Conservation (phyloP, 1,140 invertebrate genomes). For the Drosophila prosaltans region DNA sequence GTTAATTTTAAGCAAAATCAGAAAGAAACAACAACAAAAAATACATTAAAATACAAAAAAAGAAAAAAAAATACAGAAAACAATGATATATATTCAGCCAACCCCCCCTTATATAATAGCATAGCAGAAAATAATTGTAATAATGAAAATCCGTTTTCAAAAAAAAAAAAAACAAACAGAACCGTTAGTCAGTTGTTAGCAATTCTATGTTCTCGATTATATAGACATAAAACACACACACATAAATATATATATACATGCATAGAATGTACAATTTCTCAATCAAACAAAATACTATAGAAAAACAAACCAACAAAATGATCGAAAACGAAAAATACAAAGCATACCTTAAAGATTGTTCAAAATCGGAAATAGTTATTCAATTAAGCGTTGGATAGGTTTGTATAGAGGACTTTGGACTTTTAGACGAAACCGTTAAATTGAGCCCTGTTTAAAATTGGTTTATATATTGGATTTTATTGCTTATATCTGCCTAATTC, state of each 20-base stretch:
- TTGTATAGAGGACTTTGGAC: too few species aligned
- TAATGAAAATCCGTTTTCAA: constrained; percentile 19
- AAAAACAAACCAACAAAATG: constrained; percentile 25
- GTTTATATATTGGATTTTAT: too few species aligned
- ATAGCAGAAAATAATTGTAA: constrained; percentile 4
- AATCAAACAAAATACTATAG: constrained; percentile 24
- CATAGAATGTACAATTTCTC: constrained; percentile 1
- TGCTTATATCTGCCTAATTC: too few species aligned
- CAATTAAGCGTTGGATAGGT: neutral
- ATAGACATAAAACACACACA: constrained; percentile 4
- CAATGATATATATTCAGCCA: constrained; percentile 1
- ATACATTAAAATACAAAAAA: constrained; percentile 5
- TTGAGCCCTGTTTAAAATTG: too few species aligned
- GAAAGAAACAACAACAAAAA: constrained; percentile 11
- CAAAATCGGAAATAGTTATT: constrained; percentile 5
- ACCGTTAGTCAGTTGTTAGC: constrained; percentile 54
- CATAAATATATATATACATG: neutral
- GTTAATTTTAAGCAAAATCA: constrained; percentile 33
- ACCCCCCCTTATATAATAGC: neutral
- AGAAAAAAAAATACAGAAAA: neutral
- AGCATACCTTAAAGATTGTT: constrained; percentile 49
- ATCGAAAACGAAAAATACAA: constrained; percentile 35
- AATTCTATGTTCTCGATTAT: constrained; percentile 29
- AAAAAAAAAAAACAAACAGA: neutral
- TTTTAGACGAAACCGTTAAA: too few species aligned